A percentile compares a stretch with the other conserved stretches of the same genome.
These are phyloP conservation scores for Theretra japonica DNA, from an alignment of 2,888 invertebrate species.

Conservation along the genomic window DNA sequence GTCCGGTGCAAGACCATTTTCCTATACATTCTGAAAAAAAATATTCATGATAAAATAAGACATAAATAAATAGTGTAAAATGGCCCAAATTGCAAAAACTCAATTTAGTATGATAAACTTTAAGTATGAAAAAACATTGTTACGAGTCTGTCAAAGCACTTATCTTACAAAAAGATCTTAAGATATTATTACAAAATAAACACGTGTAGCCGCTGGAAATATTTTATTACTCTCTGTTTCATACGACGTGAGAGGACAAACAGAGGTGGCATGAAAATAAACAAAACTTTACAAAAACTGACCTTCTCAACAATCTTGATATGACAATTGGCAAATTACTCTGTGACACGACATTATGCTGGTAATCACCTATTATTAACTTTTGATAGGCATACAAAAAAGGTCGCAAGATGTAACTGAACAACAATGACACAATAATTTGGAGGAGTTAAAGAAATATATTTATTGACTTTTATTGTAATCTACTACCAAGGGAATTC, in stretches of 20 bases:
- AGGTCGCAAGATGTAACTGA: not conserved
- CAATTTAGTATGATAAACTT: not conserved
- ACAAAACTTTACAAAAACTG: conserved; percentile 32
- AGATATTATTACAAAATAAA: not conserved
- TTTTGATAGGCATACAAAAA: not conserved
- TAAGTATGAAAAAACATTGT: not conserved
- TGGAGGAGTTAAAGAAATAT: not conserved
- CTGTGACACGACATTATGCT: not conserved
- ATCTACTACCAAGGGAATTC: not conserved
- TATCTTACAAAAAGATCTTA: not conserved
- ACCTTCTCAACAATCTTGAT: conserved; percentile 24
- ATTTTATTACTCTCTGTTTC: not conserved
- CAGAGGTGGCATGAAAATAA: conserved; percentile 34
- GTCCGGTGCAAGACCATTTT: no score
- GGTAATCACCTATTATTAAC: conserved; percentile 5
- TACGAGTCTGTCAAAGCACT: not conserved
- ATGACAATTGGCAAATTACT: conserved; percentile 19
- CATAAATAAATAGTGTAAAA: no score
- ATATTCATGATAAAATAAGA: no score
- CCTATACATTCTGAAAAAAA: no score
- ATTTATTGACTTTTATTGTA: not conserved
- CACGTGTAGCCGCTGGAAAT: not conserved
- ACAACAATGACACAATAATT: not conserved
- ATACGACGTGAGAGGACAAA: conserved; percentile 5
- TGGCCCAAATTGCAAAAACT: no score